Evolutionary conservation across 2,797 vertebrate species (phyloP), one percentile per base, ranked within the genome.

Genomic region (Halcyon smyrnensis): DNA sequence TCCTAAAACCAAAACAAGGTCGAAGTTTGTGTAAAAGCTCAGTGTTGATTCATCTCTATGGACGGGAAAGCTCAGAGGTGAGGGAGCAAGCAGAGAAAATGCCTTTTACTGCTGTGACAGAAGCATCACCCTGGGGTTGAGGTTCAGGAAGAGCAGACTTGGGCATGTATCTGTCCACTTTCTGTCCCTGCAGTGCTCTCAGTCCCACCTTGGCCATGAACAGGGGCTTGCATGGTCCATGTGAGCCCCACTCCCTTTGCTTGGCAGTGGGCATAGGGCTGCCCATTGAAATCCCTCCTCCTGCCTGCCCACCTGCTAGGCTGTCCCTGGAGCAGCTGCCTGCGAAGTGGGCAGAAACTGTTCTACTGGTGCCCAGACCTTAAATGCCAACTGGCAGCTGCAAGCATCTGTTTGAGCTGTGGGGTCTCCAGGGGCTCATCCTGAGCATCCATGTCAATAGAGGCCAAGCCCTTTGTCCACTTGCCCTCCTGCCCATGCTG

Each of bases 241-340:
- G 28, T 25, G 36, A 46, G 82, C 25, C 70, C 57, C 0, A 0
- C 75, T 84, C 71, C 37, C 46, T 79, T 77, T 56, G 54, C 83
- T 92, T 95, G 90, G 84, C 78, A 91, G 93, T 28, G 34, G 59
- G 57, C 3, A 3, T 6, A 25, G 87, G 73, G 60, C 70, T 84
- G 70, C 50, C 36, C 1, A 0, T 34, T 39, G 70, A 69, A 86
- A 46, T 53, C 74, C 48, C 57, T 77, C 39, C 84, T 90, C 60
- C 80, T 45, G 37, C 68, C 65, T 45, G 25, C 68, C 11, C 0
- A 2, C 10, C 0, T 36, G 69, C 71, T 15, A 2, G 67, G 50
- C 34, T 41, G 34, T 37, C 54, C 67, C 50, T 11, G 4, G 30
- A 34, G 64, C 81, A 43, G 65, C 78, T 65, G 84, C 53, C 46